Conservation (phyloP, 2,888 invertebrate species). For the Amphipoea lucens region DNA sequence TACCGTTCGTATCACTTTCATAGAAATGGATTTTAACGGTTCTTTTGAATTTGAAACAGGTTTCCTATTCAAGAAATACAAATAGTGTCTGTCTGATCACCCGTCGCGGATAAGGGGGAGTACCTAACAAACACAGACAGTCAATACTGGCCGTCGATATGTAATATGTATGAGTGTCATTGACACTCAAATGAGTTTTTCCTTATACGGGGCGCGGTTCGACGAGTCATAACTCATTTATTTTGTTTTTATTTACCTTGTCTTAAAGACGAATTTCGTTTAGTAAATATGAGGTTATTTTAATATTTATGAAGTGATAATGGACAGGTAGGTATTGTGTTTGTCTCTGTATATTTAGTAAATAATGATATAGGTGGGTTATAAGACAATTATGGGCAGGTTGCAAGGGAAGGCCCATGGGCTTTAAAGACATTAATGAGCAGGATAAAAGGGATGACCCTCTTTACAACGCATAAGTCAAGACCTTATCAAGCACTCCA, state of each 20-base stretch:
- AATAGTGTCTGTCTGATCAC: slow-evolving; percentile 25
- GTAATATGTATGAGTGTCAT: slow-evolving; percentile 35
- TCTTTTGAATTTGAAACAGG: slow-evolving; percentile 10
- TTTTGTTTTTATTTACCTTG: background rate
- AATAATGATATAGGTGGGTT: background rate
- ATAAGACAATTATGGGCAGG: background rate
- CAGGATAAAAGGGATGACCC: background rate
- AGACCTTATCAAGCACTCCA: no score
- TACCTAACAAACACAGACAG: slow-evolving; percentile 47
- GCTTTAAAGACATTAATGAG: background rate
- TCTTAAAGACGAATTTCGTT: background rate
- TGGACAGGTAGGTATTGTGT: background rate
- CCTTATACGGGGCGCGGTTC: slow-evolving; percentile 25
- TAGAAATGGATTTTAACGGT: background rate
- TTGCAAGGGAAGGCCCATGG: background rate
- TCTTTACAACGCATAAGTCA: background rate
- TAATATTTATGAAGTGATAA: background rate
- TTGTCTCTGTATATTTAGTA: background rate
- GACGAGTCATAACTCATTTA: background rate
- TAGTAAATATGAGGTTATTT: background rate
- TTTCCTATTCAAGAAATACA: slow-evolving; percentile 16
- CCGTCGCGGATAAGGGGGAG: slow-evolving; percentile 33
- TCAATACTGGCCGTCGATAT: slow-evolving; percentile 19
- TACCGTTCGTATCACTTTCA: background rate
- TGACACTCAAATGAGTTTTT: slow-evolving; percentile 49